Conservation (phyloP, 2,113 vertebrate species). For the Verasper variegatus region DNA sequence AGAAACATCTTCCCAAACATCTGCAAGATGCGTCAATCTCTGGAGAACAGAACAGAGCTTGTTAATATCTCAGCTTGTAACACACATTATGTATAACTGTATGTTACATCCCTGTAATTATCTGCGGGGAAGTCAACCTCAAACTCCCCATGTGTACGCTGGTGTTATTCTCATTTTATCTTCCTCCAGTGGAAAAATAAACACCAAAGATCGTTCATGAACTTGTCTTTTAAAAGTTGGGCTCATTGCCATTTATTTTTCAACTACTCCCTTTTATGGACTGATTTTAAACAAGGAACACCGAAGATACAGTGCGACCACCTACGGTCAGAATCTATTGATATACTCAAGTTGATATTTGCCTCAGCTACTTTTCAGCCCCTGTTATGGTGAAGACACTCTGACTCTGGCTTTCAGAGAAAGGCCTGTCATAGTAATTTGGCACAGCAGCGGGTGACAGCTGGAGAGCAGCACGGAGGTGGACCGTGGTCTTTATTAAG, state of each 20-base stretch:
- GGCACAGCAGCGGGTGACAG: slow-evolving; percentile 46
- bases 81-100: slow-evolving; percentile 11
- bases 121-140: slow-evolving; percentile 9
- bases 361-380: slow-evolving; percentile 15
- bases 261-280: neutral
- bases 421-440: slow-evolving; percentile 44
- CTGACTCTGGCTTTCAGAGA: slow-evolving; percentile 18
- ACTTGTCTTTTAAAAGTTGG: neutral
- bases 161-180: neutral
- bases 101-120: slow-evolving; percentile 2
- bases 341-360: slow-evolving; percentile 22
- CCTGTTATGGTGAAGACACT: slow-evolving; percentile 23
- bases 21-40: slow-evolving; percentile 98
- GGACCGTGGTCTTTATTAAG: slow-evolving; percentile 35
- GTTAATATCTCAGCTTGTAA: neutral
- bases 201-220: slow-evolving; percentile 10
- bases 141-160: slow-evolving; percentile 2
- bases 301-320: slow-evolving; percentile 20
- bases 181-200: slow-evolving; percentile 8
- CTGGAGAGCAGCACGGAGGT: slow-evolving; percentile 44
- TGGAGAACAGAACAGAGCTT: slow-evolving; percentile 69
- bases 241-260: neutral
- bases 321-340: slow-evolving; percentile 40
- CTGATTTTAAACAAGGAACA: too few relatives aligned
- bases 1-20: slow-evolving; percentile 99